phyloP scores from a whole-genome alignment of 2,113 vertebrate genomes.

The Melanocharis versteri region DNA sequence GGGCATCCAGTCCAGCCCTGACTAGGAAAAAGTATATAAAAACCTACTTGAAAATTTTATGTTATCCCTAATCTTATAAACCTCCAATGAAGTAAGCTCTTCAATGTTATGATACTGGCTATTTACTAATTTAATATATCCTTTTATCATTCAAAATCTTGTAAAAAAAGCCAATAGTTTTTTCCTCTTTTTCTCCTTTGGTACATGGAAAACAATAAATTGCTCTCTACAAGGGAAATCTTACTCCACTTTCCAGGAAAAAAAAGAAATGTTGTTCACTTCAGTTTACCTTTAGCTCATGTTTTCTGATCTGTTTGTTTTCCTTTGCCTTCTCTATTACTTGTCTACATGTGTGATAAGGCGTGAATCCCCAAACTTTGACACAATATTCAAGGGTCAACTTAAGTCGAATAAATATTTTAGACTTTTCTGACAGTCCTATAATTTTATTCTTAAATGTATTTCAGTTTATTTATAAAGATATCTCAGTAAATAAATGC shows the following conservation, averaged over 20 bases:
- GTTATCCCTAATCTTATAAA: not conserved
- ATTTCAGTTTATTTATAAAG: not conserved
- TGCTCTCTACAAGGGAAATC: not conserved
- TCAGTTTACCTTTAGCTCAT: not conserved
- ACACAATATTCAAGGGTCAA: not conserved
- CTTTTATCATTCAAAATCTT: not conserved
- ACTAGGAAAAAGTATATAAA: not conserved
- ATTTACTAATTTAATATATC: not conserved
- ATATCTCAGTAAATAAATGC: not conserved
- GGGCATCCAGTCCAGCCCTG: not conserved
- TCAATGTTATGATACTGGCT: not conserved
- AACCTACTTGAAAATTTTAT: not conserved
- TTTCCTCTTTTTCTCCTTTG: not conserved
- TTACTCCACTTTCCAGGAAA: not conserved
- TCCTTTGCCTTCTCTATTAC: not conserved
- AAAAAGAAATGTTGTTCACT: not conserved
- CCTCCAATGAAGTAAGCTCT: not conserved
- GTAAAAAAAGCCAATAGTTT: accelerated
- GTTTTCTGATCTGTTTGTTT: not conserved
- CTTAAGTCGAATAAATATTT: not conserved
- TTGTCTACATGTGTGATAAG: not conserved
- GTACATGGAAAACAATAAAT: not conserved
- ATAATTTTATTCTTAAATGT: not conserved
- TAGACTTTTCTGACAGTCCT: not conserved
- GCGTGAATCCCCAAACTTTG: not conserved